phyloP scores from a whole-genome alignment of 2,113 vertebrate species.

The Anguilla japonica region DNA sequence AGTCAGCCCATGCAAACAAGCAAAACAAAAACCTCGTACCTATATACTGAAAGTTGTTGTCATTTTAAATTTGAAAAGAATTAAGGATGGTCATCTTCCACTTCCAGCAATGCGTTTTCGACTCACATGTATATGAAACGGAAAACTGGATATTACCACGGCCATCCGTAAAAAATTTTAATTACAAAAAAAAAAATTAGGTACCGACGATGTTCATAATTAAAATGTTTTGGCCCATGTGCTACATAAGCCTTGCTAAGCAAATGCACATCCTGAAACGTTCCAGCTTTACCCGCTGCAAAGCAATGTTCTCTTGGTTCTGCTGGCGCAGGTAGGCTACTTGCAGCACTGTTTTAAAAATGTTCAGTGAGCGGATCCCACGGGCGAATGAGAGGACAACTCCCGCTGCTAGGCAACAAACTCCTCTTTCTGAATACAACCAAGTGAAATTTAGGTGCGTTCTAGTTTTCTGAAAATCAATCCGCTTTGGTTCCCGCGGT shows the following conservation, averaged over 20 bases:
- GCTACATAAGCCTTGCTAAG: not conserved
- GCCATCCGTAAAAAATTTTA: not conserved
- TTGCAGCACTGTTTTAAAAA: slow-evolving; percentile 32
- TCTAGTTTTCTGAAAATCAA: not conserved
- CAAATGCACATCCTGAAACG: slow-evolving; percentile 17
- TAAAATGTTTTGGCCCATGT: not conserved
- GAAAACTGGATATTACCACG: not conserved
- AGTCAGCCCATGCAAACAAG: not conserved
- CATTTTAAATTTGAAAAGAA: not conserved
- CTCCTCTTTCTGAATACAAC: slow-evolving; percentile 15
- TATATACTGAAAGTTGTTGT: not conserved
- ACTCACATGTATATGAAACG: not conserved
- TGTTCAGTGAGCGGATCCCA: not conserved
- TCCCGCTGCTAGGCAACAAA: slow-evolving; percentile 54
- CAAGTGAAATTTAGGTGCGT: not conserved
- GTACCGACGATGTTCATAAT: not conserved
- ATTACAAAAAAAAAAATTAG: not conserved
- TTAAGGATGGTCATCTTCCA: not conserved
- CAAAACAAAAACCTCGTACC: not conserved
- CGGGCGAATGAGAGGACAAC: slow-evolving; percentile 32
- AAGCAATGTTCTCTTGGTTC: not conserved
- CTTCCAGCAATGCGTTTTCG: not conserved
- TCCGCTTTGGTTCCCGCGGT: not conserved
- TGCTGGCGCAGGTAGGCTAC: slow-evolving; percentile 22
- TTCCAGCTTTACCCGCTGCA: not conserved